A percentile compares a stretch with the other conserved stretches of the same genome.
These are phyloP conservation scores for Poliocrania exsul DNA, from an alignment of 2,797 vertebrate species.

Conservation along the genomic window DNA sequence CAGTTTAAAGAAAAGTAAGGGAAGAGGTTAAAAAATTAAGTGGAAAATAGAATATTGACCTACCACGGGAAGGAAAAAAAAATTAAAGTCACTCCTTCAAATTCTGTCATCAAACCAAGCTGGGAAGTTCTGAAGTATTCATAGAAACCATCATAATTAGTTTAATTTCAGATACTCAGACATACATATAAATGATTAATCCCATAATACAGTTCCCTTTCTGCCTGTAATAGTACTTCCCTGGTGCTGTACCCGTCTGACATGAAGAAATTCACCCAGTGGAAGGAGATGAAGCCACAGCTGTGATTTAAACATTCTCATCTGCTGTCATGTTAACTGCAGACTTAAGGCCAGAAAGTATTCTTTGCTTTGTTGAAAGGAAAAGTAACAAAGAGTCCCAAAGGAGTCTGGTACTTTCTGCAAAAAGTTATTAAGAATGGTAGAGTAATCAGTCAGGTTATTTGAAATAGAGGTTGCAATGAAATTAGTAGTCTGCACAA, in stretches of 20 bases:
- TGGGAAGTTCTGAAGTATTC: neutral
- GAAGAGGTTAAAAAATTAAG: neutral
- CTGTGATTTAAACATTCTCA: neutral
- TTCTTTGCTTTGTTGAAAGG: neutral
- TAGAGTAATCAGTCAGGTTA: neutral
- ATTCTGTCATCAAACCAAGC: neutral
- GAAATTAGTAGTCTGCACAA: neutral
- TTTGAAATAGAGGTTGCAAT: neutral
- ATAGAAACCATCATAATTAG: neutral
- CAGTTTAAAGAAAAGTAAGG: neutral
- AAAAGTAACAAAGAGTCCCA: neutral
- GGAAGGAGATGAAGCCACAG: neutral
- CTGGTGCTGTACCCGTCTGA: neutral
- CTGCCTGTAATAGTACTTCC: neutral
- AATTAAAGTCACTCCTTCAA: neutral
- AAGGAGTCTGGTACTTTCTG: neutral
- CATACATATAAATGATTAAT: neutral
- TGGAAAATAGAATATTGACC: neutral
- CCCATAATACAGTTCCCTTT: neutral
- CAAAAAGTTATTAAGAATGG: neutral
- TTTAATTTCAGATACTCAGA: neutral
- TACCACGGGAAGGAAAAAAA: neutral
- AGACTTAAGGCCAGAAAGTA: neutral
- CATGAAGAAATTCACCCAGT: neutral
- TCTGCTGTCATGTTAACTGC: neutral